Base-by-base conservation (phyloP, 2,888 invertebrate species). In the Horisme vitalbata region DNA sequence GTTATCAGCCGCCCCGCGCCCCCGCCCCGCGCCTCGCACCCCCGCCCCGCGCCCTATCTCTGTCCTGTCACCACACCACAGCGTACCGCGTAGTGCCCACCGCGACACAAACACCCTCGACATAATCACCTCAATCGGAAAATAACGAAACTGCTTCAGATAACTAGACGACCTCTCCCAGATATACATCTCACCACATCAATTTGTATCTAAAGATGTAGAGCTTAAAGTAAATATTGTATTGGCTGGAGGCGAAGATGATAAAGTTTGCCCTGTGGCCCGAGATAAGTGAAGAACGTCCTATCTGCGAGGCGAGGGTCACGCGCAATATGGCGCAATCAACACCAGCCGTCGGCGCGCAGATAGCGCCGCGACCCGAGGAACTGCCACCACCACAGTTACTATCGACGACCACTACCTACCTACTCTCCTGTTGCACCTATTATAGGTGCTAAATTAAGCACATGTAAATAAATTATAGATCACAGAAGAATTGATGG, bases 41-140 rank as follows among this genome's bases (percentile, higher is more conserved):
- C 32, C 10, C 10, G n/a, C 8, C 32, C 11, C 11, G 2, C 6
- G 5, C 18, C n/a, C 28, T 14, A 28, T 28, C 28, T 14, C 13
- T 14, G 7, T 14, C 7, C 13, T 7, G 41, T 32, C 32, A 11
- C 24, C 36, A 30, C n/a, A 31, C 27, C 30, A 15, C 43, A 23
- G 24, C 15, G n/a, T 26, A 15, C 13, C 36, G 13, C 32, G 13
- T 26, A 33, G 28, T 6, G n/a, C 4, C 27, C 11, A 21, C 10
- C 27, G 14, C n/a, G 27, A 33, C 36, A 43, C 34, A 13, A 30
- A 39, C 48, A 44, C 43, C 48, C 48, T 47, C 46, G 36, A 70
- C 71, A 69, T 63, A 78, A 79, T 77, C 78, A 74, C 65, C 65
- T 60, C 70, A 78, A 82, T 79, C 74, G 81, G 79, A 82, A 82